These are phyloP conservation scores for Steinernema hermaphroditum DNA, from an alignment of 2,888 invertebrate genomes.

Conservation along the genomic window DNA sequence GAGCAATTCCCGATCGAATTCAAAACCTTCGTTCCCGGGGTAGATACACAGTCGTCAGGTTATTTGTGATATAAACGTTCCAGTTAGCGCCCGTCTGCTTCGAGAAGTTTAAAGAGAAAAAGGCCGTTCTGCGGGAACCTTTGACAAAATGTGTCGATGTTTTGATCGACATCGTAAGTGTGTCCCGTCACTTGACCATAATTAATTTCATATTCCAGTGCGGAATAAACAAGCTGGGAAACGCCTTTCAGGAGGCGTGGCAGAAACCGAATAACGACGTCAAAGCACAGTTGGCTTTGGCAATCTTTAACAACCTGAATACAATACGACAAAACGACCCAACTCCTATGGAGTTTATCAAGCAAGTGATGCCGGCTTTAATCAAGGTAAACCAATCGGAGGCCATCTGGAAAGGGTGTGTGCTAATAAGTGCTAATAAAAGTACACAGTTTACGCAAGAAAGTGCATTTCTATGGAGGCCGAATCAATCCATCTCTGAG, in stretches of 20 bases:
- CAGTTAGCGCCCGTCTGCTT: slow-evolving; percentile 73
- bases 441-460: no score
- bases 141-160: slow-evolving; percentile 88
- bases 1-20: neutral
- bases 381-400: slow-evolving; percentile 48
- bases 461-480: no score
- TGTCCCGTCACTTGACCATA: slow-evolving; percentile 18
- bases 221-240: neutral
- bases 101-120: slow-evolving; percentile 97
- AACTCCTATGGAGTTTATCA: slow-evolving; percentile 68
- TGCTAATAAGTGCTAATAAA: no score
- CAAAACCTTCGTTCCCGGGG: neutral
- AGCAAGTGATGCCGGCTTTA: slow-evolving; percentile 63
- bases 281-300: neutral
- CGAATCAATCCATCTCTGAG: no score
- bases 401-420: no score
- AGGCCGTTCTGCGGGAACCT: slow-evolving; percentile 82
- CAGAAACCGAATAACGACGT: neutral
- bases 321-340: neutral
- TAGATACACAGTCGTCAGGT: neutral
- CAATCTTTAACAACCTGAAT: neutral
- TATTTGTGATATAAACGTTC: neutral
- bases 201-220: neutral
- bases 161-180: slow-evolving; percentile 76
- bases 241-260: neutral